These are phyloP conservation scores for Reinhardtius hippoglossoides DNA, from an alignment of 2,113 vertebrate genomes.

Conservation along the genomic window DNA sequence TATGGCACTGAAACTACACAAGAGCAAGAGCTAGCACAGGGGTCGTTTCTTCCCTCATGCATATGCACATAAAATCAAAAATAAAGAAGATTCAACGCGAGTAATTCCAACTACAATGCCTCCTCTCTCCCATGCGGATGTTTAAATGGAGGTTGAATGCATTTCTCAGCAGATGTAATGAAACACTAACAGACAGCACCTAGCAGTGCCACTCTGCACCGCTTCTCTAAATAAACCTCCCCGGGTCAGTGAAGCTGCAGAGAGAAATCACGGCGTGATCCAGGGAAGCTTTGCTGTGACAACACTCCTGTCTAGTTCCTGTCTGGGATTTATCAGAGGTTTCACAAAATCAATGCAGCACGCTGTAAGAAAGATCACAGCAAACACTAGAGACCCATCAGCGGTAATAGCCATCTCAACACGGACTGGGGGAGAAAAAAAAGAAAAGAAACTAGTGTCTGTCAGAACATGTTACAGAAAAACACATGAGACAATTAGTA, in stretches of 20 bases:
- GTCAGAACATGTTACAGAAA: constrained; percentile 63
- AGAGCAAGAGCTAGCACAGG: background rate
- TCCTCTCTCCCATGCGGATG: background rate
- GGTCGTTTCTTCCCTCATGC: background rate
- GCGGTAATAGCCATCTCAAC: constrained; percentile 70
- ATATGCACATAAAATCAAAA: background rate
- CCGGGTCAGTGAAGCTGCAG: constrained; percentile 68
- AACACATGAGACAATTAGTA: constrained; percentile 50
- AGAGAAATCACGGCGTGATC: constrained; percentile 73
- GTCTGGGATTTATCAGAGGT: constrained; percentile 79
- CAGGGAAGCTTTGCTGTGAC: constrained; percentile 78
- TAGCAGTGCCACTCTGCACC: constrained; percentile 35
- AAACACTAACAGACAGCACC: constrained; percentile 54
- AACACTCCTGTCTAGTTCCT: constrained; percentile 75
- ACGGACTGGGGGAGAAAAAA: background rate
- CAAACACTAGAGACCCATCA: constrained; percentile 78
- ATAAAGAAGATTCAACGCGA: background rate
- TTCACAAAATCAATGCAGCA: constrained; percentile 81
- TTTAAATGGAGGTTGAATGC: constrained; percentile 20
- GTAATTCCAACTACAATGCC: no score
- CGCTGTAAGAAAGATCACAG: constrained; percentile 76
- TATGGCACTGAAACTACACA: background rate
- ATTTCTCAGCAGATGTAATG: constrained; percentile 40
- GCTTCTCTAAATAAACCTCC: constrained; percentile 74
- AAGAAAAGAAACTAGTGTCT: constrained; percentile 22